Conservation (phyloP, 2,888 invertebrate species). For the Zelleria hepariella region DNA sequence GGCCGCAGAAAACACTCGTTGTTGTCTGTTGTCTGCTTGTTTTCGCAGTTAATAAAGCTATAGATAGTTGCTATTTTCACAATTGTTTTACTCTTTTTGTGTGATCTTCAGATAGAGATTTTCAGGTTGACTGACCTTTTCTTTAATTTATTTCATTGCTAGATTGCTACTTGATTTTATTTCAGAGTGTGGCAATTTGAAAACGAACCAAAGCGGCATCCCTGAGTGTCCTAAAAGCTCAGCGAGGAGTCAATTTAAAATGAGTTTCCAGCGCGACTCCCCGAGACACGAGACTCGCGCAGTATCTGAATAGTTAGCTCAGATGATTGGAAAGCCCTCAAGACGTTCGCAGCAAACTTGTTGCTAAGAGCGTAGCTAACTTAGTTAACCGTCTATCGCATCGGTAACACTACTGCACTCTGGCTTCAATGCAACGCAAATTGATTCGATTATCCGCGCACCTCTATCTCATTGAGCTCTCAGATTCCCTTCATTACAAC, state of each 20-base stretch:
- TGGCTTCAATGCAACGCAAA: slow-evolving; percentile 54
- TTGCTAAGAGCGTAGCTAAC: slow-evolving; percentile 64
- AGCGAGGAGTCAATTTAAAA: not conserved
- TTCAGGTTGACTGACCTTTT: no score
- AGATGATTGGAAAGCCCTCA: slow-evolving; percentile 58
- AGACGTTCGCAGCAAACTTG: slow-evolving; percentile 64
- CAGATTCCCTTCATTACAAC: slow-evolving; percentile 50
- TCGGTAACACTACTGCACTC: slow-evolving; percentile 25
- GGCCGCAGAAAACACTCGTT: no score
- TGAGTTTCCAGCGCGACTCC: not conserved
- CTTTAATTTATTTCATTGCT: no score
- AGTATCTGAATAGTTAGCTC: slow-evolving; percentile 1
- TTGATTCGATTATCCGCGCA: slow-evolving; percentile 69
- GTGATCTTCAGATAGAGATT: no score
- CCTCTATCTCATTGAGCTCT: slow-evolving; percentile 57
- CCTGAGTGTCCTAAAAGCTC: not conserved
- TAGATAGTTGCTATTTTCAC: no score
- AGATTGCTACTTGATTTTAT: no score
- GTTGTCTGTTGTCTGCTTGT: no score
- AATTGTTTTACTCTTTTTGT: no score
- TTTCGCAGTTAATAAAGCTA: no score
- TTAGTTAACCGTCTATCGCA: slow-evolving; percentile 53
- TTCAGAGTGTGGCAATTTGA: not conserved
- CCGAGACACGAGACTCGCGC: slow-evolving; percentile 24
- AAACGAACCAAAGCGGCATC: not conserved